Conservation (phyloP, 92 coral and sea anemone genomes). For the Umimayanthus kanabou region DNA sequence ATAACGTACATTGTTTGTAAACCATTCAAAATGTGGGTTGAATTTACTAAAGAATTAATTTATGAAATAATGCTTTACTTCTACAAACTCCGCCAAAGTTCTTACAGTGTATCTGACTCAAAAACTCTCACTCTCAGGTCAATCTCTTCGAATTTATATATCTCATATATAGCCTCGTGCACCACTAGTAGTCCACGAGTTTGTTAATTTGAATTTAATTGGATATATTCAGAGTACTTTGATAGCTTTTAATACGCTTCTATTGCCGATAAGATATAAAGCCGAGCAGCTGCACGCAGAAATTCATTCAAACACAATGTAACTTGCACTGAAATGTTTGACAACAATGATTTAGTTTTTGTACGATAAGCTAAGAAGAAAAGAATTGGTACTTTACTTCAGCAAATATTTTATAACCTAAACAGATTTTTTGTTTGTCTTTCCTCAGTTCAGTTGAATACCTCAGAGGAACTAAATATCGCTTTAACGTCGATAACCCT, state of each 20-base stretch:
- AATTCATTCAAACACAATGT: not conserved
- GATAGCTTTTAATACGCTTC: not conserved
- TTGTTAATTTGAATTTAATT: not conserved
- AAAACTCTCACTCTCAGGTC: too few species aligned
- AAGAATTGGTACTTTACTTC: not conserved
- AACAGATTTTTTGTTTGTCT: constrained; percentile 1
- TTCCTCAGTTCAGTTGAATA: not conserved
- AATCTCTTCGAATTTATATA: too few species aligned
- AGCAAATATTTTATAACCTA: not conserved
- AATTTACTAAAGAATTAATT: too few species aligned
- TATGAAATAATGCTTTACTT: too few species aligned
- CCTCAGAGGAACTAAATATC: not conserved
- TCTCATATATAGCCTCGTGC: not conserved
- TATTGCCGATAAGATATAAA: not conserved
- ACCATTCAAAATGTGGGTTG: too few species aligned
- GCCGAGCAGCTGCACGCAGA: not conserved
- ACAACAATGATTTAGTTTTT: not conserved
- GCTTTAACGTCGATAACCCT: not conserved
- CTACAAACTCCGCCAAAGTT: too few species aligned
- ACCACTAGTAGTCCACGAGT: not conserved
- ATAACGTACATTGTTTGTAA: too few species aligned
- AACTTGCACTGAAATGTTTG: not conserved
- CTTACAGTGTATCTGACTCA: too few species aligned
- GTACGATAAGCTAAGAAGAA: not conserved
- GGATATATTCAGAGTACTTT: not conserved